Evolutionary conservation across 2,888 invertebrate species (phyloP).

Genomic region (Melieria picta): DNA sequence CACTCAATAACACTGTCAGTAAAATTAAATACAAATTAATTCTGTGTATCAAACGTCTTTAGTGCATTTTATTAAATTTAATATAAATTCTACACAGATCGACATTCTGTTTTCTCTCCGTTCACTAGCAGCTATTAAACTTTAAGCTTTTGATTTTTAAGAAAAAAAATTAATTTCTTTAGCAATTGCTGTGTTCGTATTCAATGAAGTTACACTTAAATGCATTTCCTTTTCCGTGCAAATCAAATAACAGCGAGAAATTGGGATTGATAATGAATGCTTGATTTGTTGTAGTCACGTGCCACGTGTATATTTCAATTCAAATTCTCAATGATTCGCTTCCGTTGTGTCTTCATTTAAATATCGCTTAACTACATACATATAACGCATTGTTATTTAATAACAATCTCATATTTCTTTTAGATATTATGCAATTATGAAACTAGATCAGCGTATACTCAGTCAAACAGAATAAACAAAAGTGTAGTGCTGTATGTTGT

Average conservation of each 20-base stretch:
- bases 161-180: no score
- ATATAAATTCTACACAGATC: no score
- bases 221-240: neutral
- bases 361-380: conserved; percentile 11
- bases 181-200: neutral
- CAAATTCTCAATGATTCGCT: conserved; percentile 29
- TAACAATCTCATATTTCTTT: conserved; percentile 50
- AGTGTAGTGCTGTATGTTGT: no score
- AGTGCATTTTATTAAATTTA: no score
- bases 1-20: no score
- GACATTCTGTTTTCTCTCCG: no score
- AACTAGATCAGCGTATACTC: conserved; percentile 33
- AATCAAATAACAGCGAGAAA: neutral
- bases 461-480: conserved; percentile 24
- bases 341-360: neutral
- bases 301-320: conserved; percentile 12
- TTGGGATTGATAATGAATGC: neutral
- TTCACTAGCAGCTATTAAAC: no score
- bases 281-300: neutral
- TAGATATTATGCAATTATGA: conserved; percentile 42
- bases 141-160: no score
- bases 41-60: no score
- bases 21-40: no score
- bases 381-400: conserved; percentile 49
- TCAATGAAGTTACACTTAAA: conserved; percentile 14